Evolutionary conservation across 23 tunicate species (phyloP).

Genomic region (Trididemnum clinides): DNA sequence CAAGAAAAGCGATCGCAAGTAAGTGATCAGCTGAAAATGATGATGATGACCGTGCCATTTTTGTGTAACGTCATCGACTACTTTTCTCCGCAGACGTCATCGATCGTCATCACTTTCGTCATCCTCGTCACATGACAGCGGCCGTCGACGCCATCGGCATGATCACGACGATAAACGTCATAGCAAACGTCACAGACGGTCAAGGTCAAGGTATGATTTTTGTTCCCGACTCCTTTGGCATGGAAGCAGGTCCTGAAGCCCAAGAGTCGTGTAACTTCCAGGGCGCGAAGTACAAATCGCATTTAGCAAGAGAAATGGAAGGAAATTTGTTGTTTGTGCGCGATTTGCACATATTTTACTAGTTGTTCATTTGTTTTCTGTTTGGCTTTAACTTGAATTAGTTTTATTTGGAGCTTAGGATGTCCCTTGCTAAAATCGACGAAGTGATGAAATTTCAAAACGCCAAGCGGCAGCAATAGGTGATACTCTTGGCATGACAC

Average conservation of each 20-base stretch:
- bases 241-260: too few species aligned
- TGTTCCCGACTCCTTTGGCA: background rate
- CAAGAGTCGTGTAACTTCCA: background rate
- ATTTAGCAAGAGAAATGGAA: background rate
- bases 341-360: background rate
- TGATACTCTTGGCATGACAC: too few species aligned
- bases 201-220: background rate
- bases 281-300: background rate
- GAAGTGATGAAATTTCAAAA: too few species aligned
- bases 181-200: conserved; percentile 24
- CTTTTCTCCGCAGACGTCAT: conserved; percentile 20
- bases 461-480: too few species aligned
- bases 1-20: background rate
- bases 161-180: conserved; percentile 41
- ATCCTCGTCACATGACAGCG: conserved; percentile 1
- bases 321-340: background rate
- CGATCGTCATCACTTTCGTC: conserved; percentile 33
- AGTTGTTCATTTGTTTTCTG: background rate
- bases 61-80: background rate
- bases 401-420: background rate
- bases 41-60: background rate
- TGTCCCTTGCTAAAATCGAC: background rate
- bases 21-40: too few species aligned
- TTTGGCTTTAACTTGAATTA: background rate
- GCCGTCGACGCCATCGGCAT: conserved; percentile 31